These are phyloP conservation scores for Neoascia interrupta DNA, from an alignment of 2,888 invertebrate species.

Conservation along the genomic window DNA sequence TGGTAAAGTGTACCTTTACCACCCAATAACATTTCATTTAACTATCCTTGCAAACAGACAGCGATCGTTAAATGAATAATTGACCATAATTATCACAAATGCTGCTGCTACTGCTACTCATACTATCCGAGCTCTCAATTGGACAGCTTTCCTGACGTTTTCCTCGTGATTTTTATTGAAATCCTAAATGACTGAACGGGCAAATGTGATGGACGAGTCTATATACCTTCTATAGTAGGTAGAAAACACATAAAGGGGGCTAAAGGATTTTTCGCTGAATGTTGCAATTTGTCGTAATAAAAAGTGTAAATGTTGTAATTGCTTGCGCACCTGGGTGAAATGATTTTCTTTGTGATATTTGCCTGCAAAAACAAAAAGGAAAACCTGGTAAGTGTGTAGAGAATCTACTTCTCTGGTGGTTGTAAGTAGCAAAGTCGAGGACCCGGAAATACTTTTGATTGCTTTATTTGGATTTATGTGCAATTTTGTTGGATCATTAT, in stretches of 20 bases:
- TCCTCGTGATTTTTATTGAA: conserved; percentile 55
- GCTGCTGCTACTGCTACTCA: conserved; percentile 2
- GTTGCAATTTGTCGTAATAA: conserved; percentile 63
- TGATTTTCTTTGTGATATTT: conserved; percentile 55
- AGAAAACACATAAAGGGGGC: too few species aligned
- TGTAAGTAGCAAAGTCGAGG: conserved; percentile 26
- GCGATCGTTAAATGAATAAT: conserved; percentile 68
- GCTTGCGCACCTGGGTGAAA: conserved; percentile 59
- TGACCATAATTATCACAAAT: conserved; percentile 63
- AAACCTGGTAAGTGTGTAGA: not conserved
- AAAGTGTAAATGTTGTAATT: conserved; percentile 67
- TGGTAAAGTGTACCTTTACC: conserved; percentile 56
- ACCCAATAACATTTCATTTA: conserved; percentile 63
- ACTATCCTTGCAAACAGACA: conserved; percentile 55
- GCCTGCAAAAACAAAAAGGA: conserved; percentile 28
- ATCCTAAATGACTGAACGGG: conserved; percentile 10
- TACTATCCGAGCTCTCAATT: conserved; percentile 17
- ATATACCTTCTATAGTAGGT: too few species aligned
- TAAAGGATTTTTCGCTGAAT: conserved; percentile 56
- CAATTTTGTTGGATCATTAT: conserved; percentile 53
- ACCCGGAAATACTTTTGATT: conserved; percentile 51
- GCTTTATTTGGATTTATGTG: conserved; percentile 56
- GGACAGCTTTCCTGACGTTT: conserved; percentile 35
- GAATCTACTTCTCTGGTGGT: not conserved
- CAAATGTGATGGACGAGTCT: too few species aligned